Conservation (phyloP, 2,113 vertebrate species). For the Oenanthe oenanthe region DNA sequence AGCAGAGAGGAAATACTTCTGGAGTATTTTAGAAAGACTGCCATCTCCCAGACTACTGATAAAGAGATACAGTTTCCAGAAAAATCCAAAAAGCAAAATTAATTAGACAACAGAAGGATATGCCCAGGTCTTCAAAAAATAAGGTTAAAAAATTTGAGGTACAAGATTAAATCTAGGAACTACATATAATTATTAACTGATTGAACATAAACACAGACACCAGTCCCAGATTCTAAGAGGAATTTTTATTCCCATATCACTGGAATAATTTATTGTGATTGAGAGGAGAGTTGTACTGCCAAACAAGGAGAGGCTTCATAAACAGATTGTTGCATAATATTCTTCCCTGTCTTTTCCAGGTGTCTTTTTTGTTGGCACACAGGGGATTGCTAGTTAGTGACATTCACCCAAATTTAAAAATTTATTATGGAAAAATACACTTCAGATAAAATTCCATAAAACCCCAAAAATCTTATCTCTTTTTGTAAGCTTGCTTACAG, state of each 20-base stretch:
- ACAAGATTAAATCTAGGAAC: background rate
- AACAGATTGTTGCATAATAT: background rate
- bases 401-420: background rate
- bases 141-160: background rate
- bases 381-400: background rate
- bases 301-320: background rate
- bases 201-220: background rate
- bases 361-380: background rate
- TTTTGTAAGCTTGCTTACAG: background rate
- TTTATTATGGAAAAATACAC: background rate
- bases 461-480: background rate
- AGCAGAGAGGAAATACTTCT: background rate
- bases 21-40: background rate
- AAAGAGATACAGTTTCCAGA: background rate
- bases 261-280: background rate
- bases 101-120: background rate
- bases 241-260: background rate
- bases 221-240: background rate
- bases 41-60: background rate
- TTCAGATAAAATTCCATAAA: background rate
- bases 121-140: background rate
- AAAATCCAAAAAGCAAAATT: background rate
- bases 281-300: background rate
- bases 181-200: background rate
- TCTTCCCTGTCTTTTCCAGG: background rate